Evolutionary conservation across 2,113 vertebrate genomes (phyloP), one percentile per base, ranked within the genome.

Genomic region (Oryzias melastigma): DNA sequence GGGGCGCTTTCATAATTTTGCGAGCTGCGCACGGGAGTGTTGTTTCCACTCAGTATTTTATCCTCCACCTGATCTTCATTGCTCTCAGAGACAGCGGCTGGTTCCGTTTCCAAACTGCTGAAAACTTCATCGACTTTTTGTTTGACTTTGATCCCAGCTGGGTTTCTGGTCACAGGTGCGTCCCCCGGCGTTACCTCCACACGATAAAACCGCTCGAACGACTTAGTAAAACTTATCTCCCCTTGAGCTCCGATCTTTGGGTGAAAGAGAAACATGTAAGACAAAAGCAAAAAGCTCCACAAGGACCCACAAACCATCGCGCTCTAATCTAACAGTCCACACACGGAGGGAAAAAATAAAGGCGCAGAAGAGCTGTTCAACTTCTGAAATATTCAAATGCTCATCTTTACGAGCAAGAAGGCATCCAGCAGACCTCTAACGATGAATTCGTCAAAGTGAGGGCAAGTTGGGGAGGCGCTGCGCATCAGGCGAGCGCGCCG

Each of bases 381-480:
- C 68, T 84, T 84, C 42, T 69, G 24, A 78, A 73, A 74, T 77
- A 72, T 74, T 81, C 74, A 83, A 51, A 55, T 68, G 22, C 59
- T 70, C 73, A 71, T 79, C 45, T 68, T 71, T 51, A 52, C 48
- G 54, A 62, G 46, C 71, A 60, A 48, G 73, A 57, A 72, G 69
- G 58, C 59, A 52, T 61, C 72, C 71, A 46, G 78, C 68, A 77
- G 78, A 80, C 62, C 80, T 55, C 73, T 84, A 85, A 56, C 68
- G 77, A 86, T 76, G 82, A 87, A 79, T 86, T 79, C 81, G 86
- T 84, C 80, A 88, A 89, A 90, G 87, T 87, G 87, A 87, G 71
- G 50, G 65, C 49, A 71, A 82, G 82, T 76, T 87, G 76, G 80
- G 81, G 78, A 76, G 83, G 86, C 76, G 87, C 80, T 86, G 83